phyloP scores from a whole-genome alignment of 1,140 invertebrate genomes.

The Rhyzopertha dominica region DNA sequence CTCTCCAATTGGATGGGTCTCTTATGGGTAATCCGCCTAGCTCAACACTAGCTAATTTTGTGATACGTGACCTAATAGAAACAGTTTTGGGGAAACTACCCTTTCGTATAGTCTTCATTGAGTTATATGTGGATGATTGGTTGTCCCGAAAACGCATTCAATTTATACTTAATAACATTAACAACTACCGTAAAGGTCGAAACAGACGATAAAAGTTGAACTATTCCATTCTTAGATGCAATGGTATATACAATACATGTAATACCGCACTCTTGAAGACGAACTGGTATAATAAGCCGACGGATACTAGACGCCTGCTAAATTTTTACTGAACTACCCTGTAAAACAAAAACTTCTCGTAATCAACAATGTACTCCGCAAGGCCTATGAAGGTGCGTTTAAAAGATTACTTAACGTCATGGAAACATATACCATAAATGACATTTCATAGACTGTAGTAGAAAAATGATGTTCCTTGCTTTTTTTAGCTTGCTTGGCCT shows the following conservation, averaged over 20 bases:
- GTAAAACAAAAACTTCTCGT: not conserved
- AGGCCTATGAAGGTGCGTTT: not conserved
- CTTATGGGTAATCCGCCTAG: no score
- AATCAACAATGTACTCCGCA: not conserved
- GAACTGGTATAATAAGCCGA: no score
- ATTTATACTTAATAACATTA: constrained; percentile 5
- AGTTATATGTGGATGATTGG: no score
- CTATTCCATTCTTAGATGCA: not conserved
- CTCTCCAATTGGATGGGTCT: no score
- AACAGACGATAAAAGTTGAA: no score
- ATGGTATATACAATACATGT: not conserved
- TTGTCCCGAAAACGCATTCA: no score
- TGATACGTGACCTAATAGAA: no score
- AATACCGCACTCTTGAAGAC: not conserved
- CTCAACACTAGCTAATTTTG: no score
- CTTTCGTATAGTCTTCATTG: no score
- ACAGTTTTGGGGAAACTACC: no score
- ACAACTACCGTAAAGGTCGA: constrained; percentile 6
- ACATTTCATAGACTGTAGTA: not conserved
- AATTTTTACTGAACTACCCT: not conserved
- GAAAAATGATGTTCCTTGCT: not conserved
- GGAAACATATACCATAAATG: not conserved
- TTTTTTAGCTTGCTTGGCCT: constrained; percentile 1
- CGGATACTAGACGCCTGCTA: not conserved
- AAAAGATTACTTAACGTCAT: not conserved